A percentile compares a stretch with the other conserved stretches of the same genome.
These are phyloP conservation scores for Cottoperca gobio DNA, from an alignment of 2,797 vertebrate species.

Conservation along the genomic window DNA sequence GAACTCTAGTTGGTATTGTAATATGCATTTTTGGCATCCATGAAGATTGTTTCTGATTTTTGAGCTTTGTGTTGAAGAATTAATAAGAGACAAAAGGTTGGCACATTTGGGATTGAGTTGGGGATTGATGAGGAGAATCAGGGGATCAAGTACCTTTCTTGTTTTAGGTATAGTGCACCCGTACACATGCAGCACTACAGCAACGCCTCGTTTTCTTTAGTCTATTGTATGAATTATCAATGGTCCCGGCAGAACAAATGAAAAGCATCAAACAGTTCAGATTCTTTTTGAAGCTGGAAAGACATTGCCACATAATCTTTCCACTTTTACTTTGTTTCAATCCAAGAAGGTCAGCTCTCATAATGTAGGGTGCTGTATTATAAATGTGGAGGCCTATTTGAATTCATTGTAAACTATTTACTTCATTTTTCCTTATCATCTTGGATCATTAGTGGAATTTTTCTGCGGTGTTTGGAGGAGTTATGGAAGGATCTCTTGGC, in stretches of 20 bases:
- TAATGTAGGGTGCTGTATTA: constrained; percentile 62
- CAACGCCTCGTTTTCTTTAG: background rate
- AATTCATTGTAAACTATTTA: constrained; percentile 62
- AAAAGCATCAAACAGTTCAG: constrained; percentile 21
- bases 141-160: background rate
- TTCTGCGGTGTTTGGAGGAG: constrained; percentile 58
- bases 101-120: background rate
- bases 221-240: constrained; percentile 25
- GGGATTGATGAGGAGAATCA: background rate
- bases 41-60: background rate
- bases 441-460: constrained; percentile 67
- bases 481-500: constrained; percentile 63
- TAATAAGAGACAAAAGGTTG: background rate
- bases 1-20: background rate
- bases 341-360: constrained; percentile 70
- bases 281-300: constrained; percentile 51
- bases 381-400: constrained; percentile 61
- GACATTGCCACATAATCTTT: background rate
- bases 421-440: constrained; percentile 57
- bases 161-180: background rate
- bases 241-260: constrained; percentile 20
- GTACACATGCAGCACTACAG: background rate
- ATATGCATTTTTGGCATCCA: background rate
- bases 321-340: constrained; percentile 55
- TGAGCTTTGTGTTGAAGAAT: background rate